Conservation (phyloP, 1,140 invertebrate species). For the Heliconius nattereri region DNA sequence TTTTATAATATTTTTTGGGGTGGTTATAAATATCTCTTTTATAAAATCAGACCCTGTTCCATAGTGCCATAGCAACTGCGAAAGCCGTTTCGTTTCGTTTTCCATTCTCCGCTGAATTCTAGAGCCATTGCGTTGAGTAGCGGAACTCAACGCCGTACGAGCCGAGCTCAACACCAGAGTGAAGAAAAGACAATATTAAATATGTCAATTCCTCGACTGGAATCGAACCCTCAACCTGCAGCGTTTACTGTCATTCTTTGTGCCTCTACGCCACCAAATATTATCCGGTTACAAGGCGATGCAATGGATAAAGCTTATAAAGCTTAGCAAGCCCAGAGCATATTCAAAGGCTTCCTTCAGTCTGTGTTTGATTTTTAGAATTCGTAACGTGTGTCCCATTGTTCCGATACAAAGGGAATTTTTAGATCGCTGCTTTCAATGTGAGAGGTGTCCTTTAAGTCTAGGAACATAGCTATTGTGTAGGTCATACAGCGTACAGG, state of each 20-base stretch:
- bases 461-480: slow-evolving; percentile 32
- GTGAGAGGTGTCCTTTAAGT: slow-evolving; percentile 29
- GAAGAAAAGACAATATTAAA: no score
- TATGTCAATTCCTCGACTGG: no score
- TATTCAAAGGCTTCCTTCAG: slow-evolving; percentile 31
- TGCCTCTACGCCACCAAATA: not conserved
- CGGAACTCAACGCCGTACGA: no score
- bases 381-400: slow-evolving; percentile 45
- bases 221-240: no score
- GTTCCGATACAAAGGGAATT: slow-evolving; percentile 47
- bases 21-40: no score
- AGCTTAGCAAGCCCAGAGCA: slow-evolving; percentile 20
- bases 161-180: no score
- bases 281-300: not conserved
- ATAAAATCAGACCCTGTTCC: no score
- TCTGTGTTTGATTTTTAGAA: slow-evolving; percentile 46
- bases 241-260: not conserved
- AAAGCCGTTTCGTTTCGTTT: no score
- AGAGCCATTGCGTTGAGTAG: no score
- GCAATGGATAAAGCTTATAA: slow-evolving; percentile 13
- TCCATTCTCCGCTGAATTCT: no score
- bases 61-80: no score
- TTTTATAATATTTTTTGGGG: no score
- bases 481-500: slow-evolving; percentile 14
- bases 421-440: slow-evolving; percentile 43